A percentile compares a stretch with the other conserved stretches of the same genome.
These are phyloP conservation scores for Anorthoa munda DNA, from an alignment of 2,888 invertebrate genomes.

Conservation along the genomic window DNA sequence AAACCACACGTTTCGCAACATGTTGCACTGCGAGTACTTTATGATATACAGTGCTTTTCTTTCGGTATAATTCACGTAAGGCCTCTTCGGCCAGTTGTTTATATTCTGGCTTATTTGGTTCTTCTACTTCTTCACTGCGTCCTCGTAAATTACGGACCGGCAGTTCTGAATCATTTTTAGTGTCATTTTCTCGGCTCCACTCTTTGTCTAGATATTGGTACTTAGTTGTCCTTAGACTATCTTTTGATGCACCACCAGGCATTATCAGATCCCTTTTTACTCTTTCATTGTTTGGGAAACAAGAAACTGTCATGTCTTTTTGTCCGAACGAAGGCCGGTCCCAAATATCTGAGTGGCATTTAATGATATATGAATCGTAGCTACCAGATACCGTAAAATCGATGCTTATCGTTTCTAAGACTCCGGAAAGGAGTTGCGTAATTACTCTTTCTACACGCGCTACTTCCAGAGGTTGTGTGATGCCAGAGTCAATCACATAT, in stretches of 20 bases:
- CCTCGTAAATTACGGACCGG: slow-evolving; percentile 27
- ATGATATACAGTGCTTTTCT: slow-evolving; percentile 39
- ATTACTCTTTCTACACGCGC: slow-evolving; percentile 56
- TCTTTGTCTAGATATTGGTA: slow-evolving; percentile 63
- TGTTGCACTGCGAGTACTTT: slow-evolving; percentile 46
- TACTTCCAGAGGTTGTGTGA: slow-evolving; percentile 37
- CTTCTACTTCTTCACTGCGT: slow-evolving; percentile 20
- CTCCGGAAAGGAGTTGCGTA: slow-evolving; percentile 63
- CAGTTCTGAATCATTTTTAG: background rate
- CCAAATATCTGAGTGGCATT: slow-evolving; percentile 61
- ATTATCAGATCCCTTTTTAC: slow-evolving; percentile 28
- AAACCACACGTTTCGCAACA: slow-evolving; percentile 48
- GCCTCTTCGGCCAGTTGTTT: slow-evolving; percentile 53
- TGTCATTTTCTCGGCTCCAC: slow-evolving; percentile 32
- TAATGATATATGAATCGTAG: background rate
- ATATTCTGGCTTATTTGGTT: slow-evolving; percentile 47
- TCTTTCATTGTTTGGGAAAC: slow-evolving; percentile 68
- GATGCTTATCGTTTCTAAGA: slow-evolving; percentile 42
- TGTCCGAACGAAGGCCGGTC: slow-evolving; percentile 62
- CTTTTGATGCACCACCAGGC: slow-evolving; percentile 38
- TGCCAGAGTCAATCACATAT: slow-evolving; percentile 57
- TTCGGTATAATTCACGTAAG: slow-evolving; percentile 49
- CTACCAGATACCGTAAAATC: slow-evolving; percentile 50
- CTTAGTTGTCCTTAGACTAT: slow-evolving; percentile 51
- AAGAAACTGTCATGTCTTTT: slow-evolving; percentile 65